phyloP scores from a whole-genome alignment of 1,140 invertebrate species.

The Chelonus insularis region DNA sequence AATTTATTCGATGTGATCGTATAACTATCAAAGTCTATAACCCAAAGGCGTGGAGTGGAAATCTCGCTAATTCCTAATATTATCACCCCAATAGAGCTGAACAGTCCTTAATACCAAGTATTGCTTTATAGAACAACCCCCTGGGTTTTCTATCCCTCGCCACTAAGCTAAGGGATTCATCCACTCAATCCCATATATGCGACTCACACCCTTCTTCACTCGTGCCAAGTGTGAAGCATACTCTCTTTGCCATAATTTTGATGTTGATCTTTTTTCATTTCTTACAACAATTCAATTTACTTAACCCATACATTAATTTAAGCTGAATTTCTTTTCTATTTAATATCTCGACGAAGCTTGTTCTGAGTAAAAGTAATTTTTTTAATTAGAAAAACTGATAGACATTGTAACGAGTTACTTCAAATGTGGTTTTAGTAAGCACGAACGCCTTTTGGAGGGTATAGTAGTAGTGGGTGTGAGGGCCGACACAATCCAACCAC shows the following conservation, averaged over 20 bases:
- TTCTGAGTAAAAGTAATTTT: too few species aligned
- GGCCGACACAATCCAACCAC: conserved; percentile 56
- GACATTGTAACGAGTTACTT: conserved; percentile 5
- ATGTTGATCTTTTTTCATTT: background rate
- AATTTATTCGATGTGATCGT: conserved; percentile 43
- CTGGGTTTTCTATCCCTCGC: conserved; percentile 35
- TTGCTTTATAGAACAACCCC: conserved; percentile 40
- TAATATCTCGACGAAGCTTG: too few species aligned
- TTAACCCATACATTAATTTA: too few species aligned
- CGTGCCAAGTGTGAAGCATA: conserved; percentile 26
- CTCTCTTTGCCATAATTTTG: conserved; percentile 30
- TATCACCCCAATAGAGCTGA: conserved; percentile 53
- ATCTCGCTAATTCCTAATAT: conserved; percentile 56
- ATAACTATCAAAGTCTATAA: conserved; percentile 7
- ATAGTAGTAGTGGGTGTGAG: conserved; percentile 35
- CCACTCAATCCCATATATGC: conserved; percentile 34
- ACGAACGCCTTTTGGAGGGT: conserved; percentile 17
- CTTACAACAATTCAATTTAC: too few species aligned
- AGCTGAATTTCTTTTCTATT: too few species aligned
- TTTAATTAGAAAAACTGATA: conserved; percentile 1
- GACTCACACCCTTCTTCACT: conserved; percentile 29
- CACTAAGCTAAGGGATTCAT: conserved; percentile 47
- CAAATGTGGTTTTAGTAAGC: conserved; percentile 7
- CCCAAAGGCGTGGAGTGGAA: conserved; percentile 40
- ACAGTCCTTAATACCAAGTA: conserved; percentile 45